Evolutionary conservation across 2,888 invertebrate genomes (phyloP), one percentile per base, ranked within the genome.

Genomic region (Drosophila robusta): DNA sequence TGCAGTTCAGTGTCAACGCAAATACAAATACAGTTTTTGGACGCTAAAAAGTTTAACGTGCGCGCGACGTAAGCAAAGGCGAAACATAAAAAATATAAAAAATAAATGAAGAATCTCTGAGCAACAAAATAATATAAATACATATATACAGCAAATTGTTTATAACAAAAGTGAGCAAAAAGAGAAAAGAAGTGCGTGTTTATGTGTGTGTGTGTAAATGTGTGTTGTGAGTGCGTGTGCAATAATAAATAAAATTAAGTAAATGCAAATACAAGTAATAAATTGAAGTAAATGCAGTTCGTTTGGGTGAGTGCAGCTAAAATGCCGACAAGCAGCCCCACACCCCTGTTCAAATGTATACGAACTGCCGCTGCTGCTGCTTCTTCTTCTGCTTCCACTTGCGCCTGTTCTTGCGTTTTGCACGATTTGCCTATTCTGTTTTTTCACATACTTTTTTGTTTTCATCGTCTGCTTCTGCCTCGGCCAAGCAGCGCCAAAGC

Each of bases 401-500:
- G 32, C 38, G 18, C 34, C 54, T n/a, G n/a, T n/a, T 47, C 38
- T 57, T 63, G 54, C 46, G 36, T 55, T 65, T 65, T 65, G 60
- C 36, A 38, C 47, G 38, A 49, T 44, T 69, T 74, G 70, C 58
- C 67, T 65, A 73, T 81, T 77, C 71, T 80, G 70, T 70, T 76
- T 78, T 67, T 82, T 78, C 61, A 61, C 73, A 70, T 81, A 71
- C 75, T 78, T 85, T 83, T 83, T 87, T 83, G 83, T 83, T 83
- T 83, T 83, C 83, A 87, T 83, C 83, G 86, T 85, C 86, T 83
- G 81, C 54, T 77, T 77, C 78, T 70, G 66, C 67, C 65, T 70
- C 52, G 60, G 61, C 52, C 67, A 52, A 45, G 29, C 45, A 50
- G 54, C 44, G 46, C 16, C 16, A 56, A 55, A 46, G 34, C 54